A percentile compares a stretch with the other conserved stretches of the same genome.
Conservation (phyloP, 2,113 vertebrate species). For the Panurus biarmicus region DNA sequence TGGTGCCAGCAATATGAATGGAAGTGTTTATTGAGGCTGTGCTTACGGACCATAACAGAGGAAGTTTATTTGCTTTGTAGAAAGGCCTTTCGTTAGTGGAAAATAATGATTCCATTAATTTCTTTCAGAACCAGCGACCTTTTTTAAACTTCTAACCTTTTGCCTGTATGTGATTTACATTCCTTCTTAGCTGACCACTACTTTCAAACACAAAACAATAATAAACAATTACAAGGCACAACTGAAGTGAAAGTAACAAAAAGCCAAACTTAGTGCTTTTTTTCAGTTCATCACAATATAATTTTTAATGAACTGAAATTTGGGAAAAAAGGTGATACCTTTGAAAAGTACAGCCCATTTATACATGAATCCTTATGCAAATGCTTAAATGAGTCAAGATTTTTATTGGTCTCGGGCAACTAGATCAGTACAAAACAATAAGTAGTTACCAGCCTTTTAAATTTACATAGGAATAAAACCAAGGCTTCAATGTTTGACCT, state of each 20-base stretch:
- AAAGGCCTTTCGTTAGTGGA: conserved; percentile 28
- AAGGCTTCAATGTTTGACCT: background rate
- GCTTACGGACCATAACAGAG: conserved; percentile 3
- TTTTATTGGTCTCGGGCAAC: background rate
- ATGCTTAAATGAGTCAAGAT: background rate
- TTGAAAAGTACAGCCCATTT: background rate
- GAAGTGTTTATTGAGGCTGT: conserved; percentile 12
- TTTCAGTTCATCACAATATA: background rate
- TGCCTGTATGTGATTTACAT: background rate
- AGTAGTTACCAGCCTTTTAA: background rate
- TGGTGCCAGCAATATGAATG: conserved; percentile 32
- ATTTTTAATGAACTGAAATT: background rate
- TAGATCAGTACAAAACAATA: background rate
- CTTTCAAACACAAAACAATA: background rate
- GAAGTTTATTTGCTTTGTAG: conserved; percentile 42
- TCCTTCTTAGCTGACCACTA: background rate
- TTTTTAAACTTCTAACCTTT: conserved; percentile 19
- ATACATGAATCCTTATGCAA: background rate
- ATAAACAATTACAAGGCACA: background rate
- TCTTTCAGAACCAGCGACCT: background rate
- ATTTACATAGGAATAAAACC: background rate
- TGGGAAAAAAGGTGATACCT: background rate
- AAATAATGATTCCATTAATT: conserved; percentile 37
- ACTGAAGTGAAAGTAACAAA: background rate
- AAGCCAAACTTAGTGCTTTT: background rate